Percentiles rank a stretch among this genome's conserved stretches.
Evolutionary conservation across 2,797 vertebrate species (phyloP).

Genomic region (Mus spretus): DNA sequence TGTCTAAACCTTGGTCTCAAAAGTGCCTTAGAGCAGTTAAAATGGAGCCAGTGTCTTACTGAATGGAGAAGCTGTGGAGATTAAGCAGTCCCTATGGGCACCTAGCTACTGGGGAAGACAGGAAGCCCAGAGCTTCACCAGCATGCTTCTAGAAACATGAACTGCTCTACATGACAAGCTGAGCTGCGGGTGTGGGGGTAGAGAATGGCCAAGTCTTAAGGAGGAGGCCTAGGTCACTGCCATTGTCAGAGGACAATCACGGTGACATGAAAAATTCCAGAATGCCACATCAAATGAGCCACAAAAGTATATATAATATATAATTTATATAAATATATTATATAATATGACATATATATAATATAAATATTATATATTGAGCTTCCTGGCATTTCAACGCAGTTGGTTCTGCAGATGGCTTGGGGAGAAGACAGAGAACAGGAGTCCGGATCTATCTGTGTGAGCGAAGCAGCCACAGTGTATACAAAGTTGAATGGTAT

Average conservation of each 20-base stretch:
- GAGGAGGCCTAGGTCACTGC: background rate
- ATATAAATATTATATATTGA: background rate
- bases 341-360: too few relatives aligned
- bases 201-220: background rate
- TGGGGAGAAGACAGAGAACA: background rate
- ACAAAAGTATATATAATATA: background rate
- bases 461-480: background rate
- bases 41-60: background rate
- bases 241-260: background rate
- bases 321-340: too few relatives aligned
- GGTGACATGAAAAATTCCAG: background rate
- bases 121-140: background rate
- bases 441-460: background rate
- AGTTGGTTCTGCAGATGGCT: background rate
- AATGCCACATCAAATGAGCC: background rate
- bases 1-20: conserved; percentile 36
- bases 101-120: background rate
- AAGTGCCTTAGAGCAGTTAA: conserved; percentile 11
- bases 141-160: background rate
- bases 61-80: background rate
- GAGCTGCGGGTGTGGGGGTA: background rate
- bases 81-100: background rate
- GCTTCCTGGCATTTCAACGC: background rate
- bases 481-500: background rate
- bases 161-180: background rate